A percentile compares a stretch with the other conserved stretches of the same genome.
Conservation (phyloP, 2,113 vertebrate species). For the Antennarius striatus region DNA sequence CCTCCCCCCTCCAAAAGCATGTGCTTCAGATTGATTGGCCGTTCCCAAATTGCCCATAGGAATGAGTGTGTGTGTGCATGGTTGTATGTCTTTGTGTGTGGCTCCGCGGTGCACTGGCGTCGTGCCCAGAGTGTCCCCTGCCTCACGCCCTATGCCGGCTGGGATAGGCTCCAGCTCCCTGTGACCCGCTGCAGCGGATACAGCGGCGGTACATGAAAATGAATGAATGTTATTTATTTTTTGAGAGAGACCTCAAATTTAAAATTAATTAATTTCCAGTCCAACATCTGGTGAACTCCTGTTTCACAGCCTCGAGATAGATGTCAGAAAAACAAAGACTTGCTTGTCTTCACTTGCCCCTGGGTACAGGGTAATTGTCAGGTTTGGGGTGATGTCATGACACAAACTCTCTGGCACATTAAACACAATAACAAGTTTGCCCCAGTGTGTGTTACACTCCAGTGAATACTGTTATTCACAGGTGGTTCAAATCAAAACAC, state of each 20-base stretch:
- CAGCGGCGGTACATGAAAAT: too few species aligned
- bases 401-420: constrained; percentile 3
- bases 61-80: too few species aligned
- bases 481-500: constrained; percentile 51
- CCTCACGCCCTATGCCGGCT: too few species aligned
- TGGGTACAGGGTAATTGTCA: constrained; percentile 60
- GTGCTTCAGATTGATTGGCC: too few species aligned
- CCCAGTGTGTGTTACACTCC: constrained; percentile 33
- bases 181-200: too few species aligned
- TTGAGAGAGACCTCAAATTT: constrained; percentile 33
- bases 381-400: constrained; percentile 40
- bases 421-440: constrained; percentile 56
- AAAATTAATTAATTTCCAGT: constrained; percentile 62
- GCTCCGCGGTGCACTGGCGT: too few species aligned
- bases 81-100: too few species aligned
- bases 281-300: constrained; percentile 59
- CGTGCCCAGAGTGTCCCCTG: too few species aligned
- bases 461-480: constrained; percentile 28
- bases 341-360: constrained; percentile 74
- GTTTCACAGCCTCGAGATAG: constrained; percentile 36
- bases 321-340: constrained; percentile 56
- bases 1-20: too few species aligned
- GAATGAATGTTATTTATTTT: constrained; percentile 56
- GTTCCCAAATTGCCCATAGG: too few species aligned
- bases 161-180: too few species aligned